Evolutionary conservation across 1,140 invertebrate species (phyloP).

Genomic region (Drosophila azteca): DNA sequence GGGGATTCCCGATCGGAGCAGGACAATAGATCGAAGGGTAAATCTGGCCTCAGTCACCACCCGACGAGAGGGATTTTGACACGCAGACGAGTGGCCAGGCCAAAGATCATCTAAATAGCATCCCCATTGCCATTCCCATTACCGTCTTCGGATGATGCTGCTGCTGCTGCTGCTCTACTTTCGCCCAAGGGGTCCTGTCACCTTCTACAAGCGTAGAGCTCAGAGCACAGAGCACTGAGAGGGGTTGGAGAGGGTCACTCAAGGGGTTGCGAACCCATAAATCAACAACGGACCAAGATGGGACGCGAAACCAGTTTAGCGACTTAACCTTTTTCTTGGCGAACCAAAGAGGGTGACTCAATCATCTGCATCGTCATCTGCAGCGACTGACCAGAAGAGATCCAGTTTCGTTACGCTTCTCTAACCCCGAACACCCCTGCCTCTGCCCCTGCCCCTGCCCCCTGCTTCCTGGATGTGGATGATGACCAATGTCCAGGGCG

Average conservation of each 20-base stretch:
- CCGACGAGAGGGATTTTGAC: slow-evolving; percentile 42
- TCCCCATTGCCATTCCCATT: neutral
- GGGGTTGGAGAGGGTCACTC: slow-evolving; percentile 1
- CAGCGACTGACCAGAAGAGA: slow-evolving; percentile 16
- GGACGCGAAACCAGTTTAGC: slow-evolving; percentile 57
- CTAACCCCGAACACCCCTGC: neutral
- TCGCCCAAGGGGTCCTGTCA: slow-evolving; percentile 41
- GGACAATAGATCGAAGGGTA: slow-evolving; percentile 24
- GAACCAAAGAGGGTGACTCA: slow-evolving; percentile 6
- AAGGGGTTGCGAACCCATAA: slow-evolving; percentile 59
- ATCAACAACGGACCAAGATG: slow-evolving; percentile 48
- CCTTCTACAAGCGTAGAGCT: neutral
- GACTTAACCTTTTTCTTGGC: slow-evolving; percentile 44
- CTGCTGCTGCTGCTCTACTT: slow-evolving; percentile 48
- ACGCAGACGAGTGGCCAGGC: slow-evolving; percentile 47
- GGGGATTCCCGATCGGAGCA: neutral
- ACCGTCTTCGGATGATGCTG: slow-evolving; percentile 30
- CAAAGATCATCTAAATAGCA: slow-evolving; percentile 15
- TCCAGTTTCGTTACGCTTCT: slow-evolving; percentile 20
- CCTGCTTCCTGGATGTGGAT: no score
- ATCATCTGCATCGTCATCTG: neutral
- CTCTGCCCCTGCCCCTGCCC: no score
- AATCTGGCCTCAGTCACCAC: neutral
- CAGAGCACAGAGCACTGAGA: neutral
- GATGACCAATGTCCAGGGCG: slow-evolving; percentile 18